Conservation (phyloP, 2,888 invertebrate genomes). For the Xestia ashworthii region DNA sequence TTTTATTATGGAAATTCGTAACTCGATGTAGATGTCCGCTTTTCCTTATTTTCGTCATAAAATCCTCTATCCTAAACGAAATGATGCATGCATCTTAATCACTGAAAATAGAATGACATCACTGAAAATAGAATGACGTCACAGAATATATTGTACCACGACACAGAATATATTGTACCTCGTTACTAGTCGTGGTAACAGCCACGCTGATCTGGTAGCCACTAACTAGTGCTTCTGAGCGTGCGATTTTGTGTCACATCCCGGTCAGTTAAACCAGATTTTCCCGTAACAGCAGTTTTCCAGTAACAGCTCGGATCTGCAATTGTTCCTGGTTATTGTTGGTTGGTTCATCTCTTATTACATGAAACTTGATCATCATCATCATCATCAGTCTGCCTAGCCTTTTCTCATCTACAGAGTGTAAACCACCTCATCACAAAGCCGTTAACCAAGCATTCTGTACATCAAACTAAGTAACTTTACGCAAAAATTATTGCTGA, state of each 20-base stretch:
- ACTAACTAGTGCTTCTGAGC: not conserved
- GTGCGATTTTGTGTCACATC: not conserved
- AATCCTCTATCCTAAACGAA: slow-evolving; percentile 11
- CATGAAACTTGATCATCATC: not conserved
- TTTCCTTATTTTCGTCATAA: not conserved
- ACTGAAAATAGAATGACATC: slow-evolving; percentile 8
- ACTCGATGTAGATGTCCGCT: not conserved
- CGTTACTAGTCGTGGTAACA: not conserved
- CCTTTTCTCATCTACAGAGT: not conserved
- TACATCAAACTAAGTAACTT: too few species aligned
- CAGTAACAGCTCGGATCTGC: not conserved
- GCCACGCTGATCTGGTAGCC: not conserved
- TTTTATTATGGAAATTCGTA: not conserved
- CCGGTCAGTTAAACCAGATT: not conserved
- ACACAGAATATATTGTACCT: not conserved
- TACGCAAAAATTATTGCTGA: too few species aligned
- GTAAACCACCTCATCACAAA: too few species aligned
- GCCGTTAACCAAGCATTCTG: too few species aligned
- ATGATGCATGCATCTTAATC: slow-evolving; percentile 19
- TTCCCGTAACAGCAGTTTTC: not conserved
- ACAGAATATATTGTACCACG: not conserved
- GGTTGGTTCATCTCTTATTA: not conserved
- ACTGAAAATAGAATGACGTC: slow-evolving; percentile 6
- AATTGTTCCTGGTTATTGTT: not conserved
- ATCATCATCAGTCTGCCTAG: not conserved